A percentile compares a stretch with the other conserved stretches of the same genome.
These are phyloP conservation scores for Drosophila nannoptera DNA, from an alignment of 1,140 invertebrate species.

Conservation along the genomic window DNA sequence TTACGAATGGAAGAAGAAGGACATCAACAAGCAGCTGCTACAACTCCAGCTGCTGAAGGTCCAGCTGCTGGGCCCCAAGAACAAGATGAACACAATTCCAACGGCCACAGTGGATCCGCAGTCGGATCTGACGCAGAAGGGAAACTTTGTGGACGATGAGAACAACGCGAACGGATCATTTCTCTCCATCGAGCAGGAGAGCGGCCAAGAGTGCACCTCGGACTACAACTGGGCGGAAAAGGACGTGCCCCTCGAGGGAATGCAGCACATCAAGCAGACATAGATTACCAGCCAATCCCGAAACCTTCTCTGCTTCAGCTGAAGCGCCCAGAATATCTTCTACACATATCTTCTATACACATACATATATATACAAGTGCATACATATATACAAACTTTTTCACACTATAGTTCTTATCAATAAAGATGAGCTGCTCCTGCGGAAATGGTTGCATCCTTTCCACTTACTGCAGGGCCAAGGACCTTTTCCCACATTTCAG, in stretches of 20 bases:
- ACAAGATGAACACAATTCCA: not conserved
- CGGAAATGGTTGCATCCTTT: too few species aligned
- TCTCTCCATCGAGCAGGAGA: not conserved
- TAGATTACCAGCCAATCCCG: not conserved
- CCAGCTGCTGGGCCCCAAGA: conserved; percentile 5
- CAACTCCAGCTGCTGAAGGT: conserved; percentile 12
- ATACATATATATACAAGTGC: too few species aligned
- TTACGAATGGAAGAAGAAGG: conserved; percentile 41
- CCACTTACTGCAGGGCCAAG: conserved; percentile 3
- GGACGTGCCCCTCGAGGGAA: not conserved
- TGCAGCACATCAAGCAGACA: conserved; percentile 1
- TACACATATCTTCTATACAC: too few species aligned
- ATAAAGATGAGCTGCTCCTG: too few species aligned
- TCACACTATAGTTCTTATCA: too few species aligned
- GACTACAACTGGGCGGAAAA: conserved; percentile 18
- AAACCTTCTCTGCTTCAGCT: not conserved
- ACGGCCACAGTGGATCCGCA: conserved; percentile 15
- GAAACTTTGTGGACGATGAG: not conserved
- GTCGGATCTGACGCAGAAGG: not conserved
- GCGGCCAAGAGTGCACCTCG: not conserved
- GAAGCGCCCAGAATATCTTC: not conserved
- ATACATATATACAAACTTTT: too few species aligned
- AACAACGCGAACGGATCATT: not conserved
- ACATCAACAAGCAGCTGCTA: conserved; percentile 34
- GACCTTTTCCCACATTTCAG: conserved; percentile 36